Evolutionary conservation across 2,113 vertebrate genomes (phyloP).

Genomic region (Casuarius casuarius): DNA sequence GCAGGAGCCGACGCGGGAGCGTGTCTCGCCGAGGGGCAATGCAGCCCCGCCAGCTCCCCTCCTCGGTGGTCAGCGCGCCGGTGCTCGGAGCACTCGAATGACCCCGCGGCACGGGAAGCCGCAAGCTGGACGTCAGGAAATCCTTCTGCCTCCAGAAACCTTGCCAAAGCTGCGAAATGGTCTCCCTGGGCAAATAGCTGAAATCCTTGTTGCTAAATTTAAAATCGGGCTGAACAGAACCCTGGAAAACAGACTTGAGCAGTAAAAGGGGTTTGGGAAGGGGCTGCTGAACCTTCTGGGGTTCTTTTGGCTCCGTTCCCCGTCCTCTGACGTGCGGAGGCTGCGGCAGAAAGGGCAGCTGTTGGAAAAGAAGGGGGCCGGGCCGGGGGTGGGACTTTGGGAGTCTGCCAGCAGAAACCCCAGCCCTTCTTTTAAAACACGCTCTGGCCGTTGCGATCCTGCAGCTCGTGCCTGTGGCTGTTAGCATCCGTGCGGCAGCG

Average conservation of each 20-base stretch:
- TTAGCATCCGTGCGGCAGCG: background rate
- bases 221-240: background rate
- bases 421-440: background rate
- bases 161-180: background rate
- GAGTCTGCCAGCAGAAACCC: background rate
- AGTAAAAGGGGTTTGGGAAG: background rate
- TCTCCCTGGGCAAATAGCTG: background rate
- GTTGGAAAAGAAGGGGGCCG: background rate
- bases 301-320: background rate
- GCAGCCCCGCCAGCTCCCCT: background rate
- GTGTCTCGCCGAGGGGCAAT: rapidly evolving
- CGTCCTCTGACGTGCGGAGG: background rate
- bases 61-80: rapidly evolving
- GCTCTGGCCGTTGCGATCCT: background rate
- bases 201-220: background rate
- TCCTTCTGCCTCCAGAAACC: slow-evolving; percentile 31
- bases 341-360: background rate
- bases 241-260: background rate
- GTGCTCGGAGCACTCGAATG: background rate
- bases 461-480: background rate
- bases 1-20: background rate
- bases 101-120: background rate
- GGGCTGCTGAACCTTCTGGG: background rate
- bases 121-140: slow-evolving; percentile 2
- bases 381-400: rapidly evolving